Evolutionary conservation across 2,113 vertebrate genomes (phyloP), one percentile per base, ranked within the genome.

Genomic region (Symphodus melops): DNA sequence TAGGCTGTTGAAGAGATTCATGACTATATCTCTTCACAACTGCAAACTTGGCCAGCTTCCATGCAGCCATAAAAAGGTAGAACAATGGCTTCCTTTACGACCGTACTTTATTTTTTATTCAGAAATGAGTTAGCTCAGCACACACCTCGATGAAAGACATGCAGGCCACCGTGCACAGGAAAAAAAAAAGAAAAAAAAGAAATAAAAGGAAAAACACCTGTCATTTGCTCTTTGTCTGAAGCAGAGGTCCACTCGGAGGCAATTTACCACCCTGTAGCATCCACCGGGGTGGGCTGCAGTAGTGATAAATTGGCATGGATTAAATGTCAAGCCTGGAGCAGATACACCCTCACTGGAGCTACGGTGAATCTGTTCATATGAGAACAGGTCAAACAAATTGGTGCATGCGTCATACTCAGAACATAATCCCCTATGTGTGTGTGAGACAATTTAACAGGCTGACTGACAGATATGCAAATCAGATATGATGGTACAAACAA

Each of bases 281-380:
- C 68, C 77, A 67, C 73, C 59, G 55, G 41, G 68, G 81, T 86
- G 78, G 81, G 67, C 79, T 81, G 77, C 76, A 72, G 82, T 62
- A 42, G 68, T 88, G 86, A 91, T 90, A 78, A 91, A 92, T 90
- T 90, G 72, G 66, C 88, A 89, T 90, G 86, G 90, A 91, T 90
- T 89, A 92, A 92, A 92, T 91, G 92, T 93, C 92, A 92, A 73
- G 77, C 72, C 71, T 67, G 61, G 73, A 87, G 72, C 75, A 75
- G 80, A 91, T 79, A 71, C 70, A 72, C 64, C 58, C 67, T 91
- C 76, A 46, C 72, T 69, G 68, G 60, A 73, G 66, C 69, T 46
- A 51, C 72, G 68, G 55, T 77, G 75, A 74, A 85, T 83, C 70
- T 77, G 67, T 69, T 82, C 71, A 80, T 73, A 78, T 58, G 48